Base-by-base conservation (phyloP, 1,140 invertebrate species). In the Brachionus rubens region DNA sequence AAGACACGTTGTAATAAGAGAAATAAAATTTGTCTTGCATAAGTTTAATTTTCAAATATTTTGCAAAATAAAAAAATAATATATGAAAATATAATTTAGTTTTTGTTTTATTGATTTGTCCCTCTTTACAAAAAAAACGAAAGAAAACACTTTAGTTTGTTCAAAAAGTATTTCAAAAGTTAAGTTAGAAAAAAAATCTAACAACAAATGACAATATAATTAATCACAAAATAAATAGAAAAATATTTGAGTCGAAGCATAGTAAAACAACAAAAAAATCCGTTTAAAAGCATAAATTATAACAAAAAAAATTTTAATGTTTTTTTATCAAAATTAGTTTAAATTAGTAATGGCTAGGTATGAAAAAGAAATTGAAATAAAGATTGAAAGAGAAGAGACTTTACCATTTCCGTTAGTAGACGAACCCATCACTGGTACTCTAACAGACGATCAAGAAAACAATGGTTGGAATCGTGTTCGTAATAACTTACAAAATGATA, bases 131-230 rank as follows among this genome's bases (percentile, higher is more conserved):
- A n/a, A n/a, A n/a, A n/a, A n/a, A n/a, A n/a, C n/a, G n/a, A n/a
- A n/a, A n/a, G n/a, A n/a, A n/a, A n/a, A n/a, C n/a, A n/a, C n/a
- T n/a, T n/a, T n/a, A n/a, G n/a, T n/a, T n/a, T n/a, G n/a, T n/a
- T n/a, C n/a, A 59, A 59, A 59, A 16, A 56, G 14, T 5, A 30
- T 41, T 59, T 10, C n/a, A 59, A 59, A 59, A 59, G 54, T 59
- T 59, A 59, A 59, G 54, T 59, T 59, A 59, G 54, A 59, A 59
- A 40, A 59, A 16, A 36, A n/a, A n/a, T 36, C 36, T 6, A 59
- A 33, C 9, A 30, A 59, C 19, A 36, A 10, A 33, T 59, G 54
- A 59, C 54, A 59, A 59, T 28, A 24, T 54, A 54, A 54, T 54
- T 12, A 54, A 54, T n/a, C n/a, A n/a, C n/a, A n/a, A n/a, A n/a